Percentiles rank a stretch among this genome's conserved stretches.
Conservation (phyloP, 64 coral and sea anemone genomes). For the Exaiptasia diaphana region DNA sequence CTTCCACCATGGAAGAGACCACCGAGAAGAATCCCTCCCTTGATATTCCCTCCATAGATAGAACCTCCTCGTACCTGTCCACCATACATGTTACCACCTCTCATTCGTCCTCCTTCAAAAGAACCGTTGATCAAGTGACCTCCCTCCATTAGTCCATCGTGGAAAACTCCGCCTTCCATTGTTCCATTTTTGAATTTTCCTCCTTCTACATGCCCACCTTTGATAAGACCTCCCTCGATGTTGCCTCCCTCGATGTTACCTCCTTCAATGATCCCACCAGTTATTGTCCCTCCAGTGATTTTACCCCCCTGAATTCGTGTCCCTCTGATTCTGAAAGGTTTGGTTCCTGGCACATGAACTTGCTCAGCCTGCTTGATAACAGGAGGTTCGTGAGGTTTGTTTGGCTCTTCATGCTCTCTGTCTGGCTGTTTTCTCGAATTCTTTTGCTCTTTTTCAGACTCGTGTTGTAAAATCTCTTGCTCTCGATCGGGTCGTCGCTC, state of each 20-base stretch:
- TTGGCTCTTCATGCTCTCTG: too few relatives aligned
- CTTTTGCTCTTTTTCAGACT: background rate
- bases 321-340: slow-evolving; percentile 48
- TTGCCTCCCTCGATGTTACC: slow-evolving; percentile 66
- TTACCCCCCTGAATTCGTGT: slow-evolving; percentile 84
- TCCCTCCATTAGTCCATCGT: slow-evolving; percentile 73
- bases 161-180: slow-evolving; percentile 70
- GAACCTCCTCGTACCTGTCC: slow-evolving; percentile 71
- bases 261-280: slow-evolving; percentile 71
- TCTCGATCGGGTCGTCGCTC: too few relatives aligned
- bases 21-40: slow-evolving; percentile 81
- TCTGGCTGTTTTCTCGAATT: too few relatives aligned
- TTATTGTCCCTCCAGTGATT: slow-evolving; percentile 82
- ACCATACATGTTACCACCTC: slow-evolving; percentile 71
- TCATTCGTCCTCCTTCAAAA: slow-evolving; percentile 80
- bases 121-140: slow-evolving; percentile 69
- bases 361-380: too few relatives aligned
- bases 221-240: slow-evolving; percentile 73
- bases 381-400: too few relatives aligned
- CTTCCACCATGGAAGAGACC: slow-evolving; percentile 68
- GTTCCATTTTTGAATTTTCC: slow-evolving; percentile 79
- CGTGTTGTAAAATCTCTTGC: too few relatives aligned
- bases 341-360: too few relatives aligned
- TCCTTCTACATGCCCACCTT: slow-evolving; percentile 79
- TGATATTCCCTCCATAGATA: slow-evolving; percentile 79